Conservation (phyloP, 1,140 invertebrate genomes). For the Drosophila kohkoa region DNA sequence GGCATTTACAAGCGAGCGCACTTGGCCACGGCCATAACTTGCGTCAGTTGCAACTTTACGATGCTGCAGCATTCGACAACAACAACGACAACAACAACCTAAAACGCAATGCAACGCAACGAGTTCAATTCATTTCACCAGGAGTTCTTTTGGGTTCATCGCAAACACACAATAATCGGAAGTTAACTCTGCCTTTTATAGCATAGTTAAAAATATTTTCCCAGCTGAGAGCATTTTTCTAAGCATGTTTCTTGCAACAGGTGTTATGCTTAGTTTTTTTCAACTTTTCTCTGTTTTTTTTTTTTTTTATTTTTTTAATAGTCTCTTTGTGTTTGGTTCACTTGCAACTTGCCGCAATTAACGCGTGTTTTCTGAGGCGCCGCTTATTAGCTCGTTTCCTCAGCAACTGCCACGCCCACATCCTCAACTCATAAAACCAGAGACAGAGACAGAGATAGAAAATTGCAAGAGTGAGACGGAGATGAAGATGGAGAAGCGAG, state of each 20-base stretch:
- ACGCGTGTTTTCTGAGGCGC: constrained; percentile 64
- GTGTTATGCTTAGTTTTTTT: constrained; percentile 9
- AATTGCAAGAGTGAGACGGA: not conserved
- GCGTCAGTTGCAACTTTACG: constrained; percentile 46
- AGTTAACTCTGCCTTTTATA: constrained; percentile 20
- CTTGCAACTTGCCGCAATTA: constrained; percentile 40
- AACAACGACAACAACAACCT: not conserved
- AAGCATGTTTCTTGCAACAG: constrained; percentile 1
- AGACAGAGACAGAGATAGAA: not conserved
- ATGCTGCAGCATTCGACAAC: constrained; percentile 51
- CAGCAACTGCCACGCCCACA: constrained; percentile 66
- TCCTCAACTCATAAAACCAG: constrained; percentile 62
- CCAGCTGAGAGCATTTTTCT: not conserved
- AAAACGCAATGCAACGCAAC: constrained; percentile 19
- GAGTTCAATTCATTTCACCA: not conserved
- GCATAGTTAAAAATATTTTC: not conserved
- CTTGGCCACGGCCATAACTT: constrained; percentile 39
- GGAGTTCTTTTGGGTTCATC: constrained; percentile 14
- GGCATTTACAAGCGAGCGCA: not conserved
- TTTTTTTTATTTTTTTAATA: constrained; percentile 6
- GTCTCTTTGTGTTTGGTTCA: constrained; percentile 32
- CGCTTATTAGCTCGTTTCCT: constrained; percentile 79
- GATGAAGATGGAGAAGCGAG: constrained; percentile 1
- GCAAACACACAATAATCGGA: constrained; percentile 20
- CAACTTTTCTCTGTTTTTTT: too few species aligned